Base-by-base conservation (phyloP, 1,140 invertebrate genomes). In the Oncopeltus fasciatus region DNA sequence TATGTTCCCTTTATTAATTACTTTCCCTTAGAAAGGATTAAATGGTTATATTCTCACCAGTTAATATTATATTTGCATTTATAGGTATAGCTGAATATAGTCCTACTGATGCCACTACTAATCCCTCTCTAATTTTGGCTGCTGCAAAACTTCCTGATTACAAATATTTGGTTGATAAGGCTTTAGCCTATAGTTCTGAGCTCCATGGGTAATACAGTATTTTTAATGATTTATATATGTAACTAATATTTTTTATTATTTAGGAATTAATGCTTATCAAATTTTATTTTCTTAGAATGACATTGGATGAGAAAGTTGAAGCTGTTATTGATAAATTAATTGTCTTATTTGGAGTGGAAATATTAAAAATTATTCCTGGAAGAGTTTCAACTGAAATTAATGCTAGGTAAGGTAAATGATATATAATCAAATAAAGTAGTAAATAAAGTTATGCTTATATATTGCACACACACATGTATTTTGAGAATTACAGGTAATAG, bases 61-160 rank as follows among this genome's bases (percentile, higher is more conserved):
- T 21, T 57, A 26, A 51, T 63, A 38, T 29, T 43, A 44, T 62
- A 44, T 61, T 51, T 70, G 70, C 61, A 71, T 69, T 65, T 69
- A 65, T 62, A 96, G 95, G 90, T 2, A 98, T 99, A 83, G 88
- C 93, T 73, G 84, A 88, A 67, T 99, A 95, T 75, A 90, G 94
- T 72, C 96, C 96, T 12, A 97, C 92, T n/a, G 96, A 99, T 87
- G 95, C 95, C 16, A 99, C 97, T 0, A 99, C 97, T 21, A 99
- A 99, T 77, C 96, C 97, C 9, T 98, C 95, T 2, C 77, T 99
- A 1, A 97, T 99, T 63, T 77, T 99, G 60, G 86, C 88, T 64
- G 96, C 96, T 14, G 87, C 95, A 21, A 86, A 80, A 68, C 87
- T 95, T 80, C 85, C 91, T 16, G 88, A 94, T 70, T 99, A 99